Base-by-base conservation (phyloP, 2,113 vertebrate genomes). In the Tretioscincus oriximinensis region DNA sequence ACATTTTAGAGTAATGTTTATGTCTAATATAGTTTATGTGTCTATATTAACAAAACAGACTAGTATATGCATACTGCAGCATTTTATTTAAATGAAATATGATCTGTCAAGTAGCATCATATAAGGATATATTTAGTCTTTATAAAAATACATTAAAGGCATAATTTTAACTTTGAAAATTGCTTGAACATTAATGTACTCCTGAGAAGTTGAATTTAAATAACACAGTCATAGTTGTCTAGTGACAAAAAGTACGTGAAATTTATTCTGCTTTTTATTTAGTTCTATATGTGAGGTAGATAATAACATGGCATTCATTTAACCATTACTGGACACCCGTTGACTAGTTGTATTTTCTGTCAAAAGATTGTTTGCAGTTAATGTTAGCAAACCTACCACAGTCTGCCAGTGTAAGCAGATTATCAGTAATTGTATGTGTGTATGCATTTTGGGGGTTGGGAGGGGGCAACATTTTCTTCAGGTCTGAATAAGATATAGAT, bases 381-480 rank as follows among this genome's bases (percentile, higher is more conserved):
- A 96, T 96, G 95, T 96, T 96, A 96, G 96, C 93, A 96, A 97
- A 97, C 96, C 95, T 96, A 96, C 96, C 94, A 93, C 91, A 92
- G 96, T 94, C 93, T 94, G 95, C 94, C 95, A 95, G 95, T 94
- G 95, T 97, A 97, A 97, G 96, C 95, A 98, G 96, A 97, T 98
- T 97, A 97, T 96, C 94, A 96, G 95, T 96, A 97, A 97, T 98
- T 97, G 95, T 96, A 96, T 96, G 95, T 96, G 96, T 98, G 96
- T 97, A 95, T 97, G 96, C 95, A 96, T 97, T 95, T 95, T 96
- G 95, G 95, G 96, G 94, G 92, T 94, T 92, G 95, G 94, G 93
- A 94, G 95, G 94, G 94, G 94, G 95, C 92, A 94, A 94, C 93
- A 96, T 97, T 97, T 97, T 96, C 96, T 96, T 96, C 95, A 95